A percentile compares a stretch with the other conserved stretches of the same genome.
phyloP scores from a whole-genome alignment of 2,888 invertebrate genomes.

The Lypha dubia region DNA sequence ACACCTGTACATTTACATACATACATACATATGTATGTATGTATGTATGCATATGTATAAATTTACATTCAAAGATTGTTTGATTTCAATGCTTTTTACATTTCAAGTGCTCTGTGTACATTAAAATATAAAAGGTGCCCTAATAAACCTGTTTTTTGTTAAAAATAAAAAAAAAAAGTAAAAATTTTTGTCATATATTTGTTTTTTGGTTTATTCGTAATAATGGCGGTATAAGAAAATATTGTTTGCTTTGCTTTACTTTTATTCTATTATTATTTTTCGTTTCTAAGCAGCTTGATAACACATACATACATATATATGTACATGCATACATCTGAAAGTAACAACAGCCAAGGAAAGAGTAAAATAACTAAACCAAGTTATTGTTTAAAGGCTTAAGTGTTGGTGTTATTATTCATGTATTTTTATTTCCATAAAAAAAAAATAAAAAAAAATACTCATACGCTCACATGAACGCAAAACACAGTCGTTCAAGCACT shows the following conservation, averaged over 20 bases:
- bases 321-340: too few relatives aligned
- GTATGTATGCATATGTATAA: neutral
- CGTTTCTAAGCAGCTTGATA: slow-evolving; percentile 54
- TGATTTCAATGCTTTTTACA: slow-evolving; percentile 50
- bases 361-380: slow-evolving; percentile 25
- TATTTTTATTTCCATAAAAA: slow-evolving; percentile 38
- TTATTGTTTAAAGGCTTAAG: slow-evolving; percentile 59
- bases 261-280: slow-evolving; percentile 27
- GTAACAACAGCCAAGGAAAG: neutral
- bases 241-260: neutral
- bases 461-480: slow-evolving; percentile 2
- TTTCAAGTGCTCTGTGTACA: slow-evolving; percentile 32
- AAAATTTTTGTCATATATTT: slow-evolving; percentile 48
- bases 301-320: too few relatives aligned
- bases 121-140: slow-evolving; percentile 31
- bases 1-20: too few relatives aligned
- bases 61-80: slow-evolving; percentile 49
- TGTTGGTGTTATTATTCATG: slow-evolving; percentile 52
- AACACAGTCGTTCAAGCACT: neutral
- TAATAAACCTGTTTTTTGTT: slow-evolving; percentile 15
- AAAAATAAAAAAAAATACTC: too few relatives aligned
- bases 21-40: too few relatives aligned
- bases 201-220: slow-evolving; percentile 22
- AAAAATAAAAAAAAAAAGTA: neutral
- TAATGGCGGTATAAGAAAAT: slow-evolving; percentile 19